These are phyloP conservation scores for Labeo catla DNA, from an alignment of 2,113 vertebrate genomes.

Conservation along the genomic window DNA sequence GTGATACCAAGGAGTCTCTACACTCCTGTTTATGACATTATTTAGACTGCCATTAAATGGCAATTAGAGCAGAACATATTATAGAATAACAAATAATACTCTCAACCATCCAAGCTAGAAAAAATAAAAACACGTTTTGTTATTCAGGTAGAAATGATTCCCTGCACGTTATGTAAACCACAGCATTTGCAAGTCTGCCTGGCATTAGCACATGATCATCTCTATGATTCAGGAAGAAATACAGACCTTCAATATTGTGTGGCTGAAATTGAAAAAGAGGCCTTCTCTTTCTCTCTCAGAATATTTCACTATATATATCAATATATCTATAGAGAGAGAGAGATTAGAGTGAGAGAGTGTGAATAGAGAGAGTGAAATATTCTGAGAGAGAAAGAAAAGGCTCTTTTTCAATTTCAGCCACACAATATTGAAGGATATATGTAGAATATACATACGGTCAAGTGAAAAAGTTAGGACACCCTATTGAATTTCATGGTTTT, in stretches of 20 bases:
- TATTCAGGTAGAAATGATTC: not conserved
- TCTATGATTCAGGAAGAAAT: slow-evolving; percentile 7
- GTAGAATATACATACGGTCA: too few relatives aligned
- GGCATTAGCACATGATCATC: not conserved
- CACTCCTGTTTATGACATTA: not conserved
- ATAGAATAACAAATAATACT: not conserved
- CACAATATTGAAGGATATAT: not conserved
- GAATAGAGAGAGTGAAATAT: too few relatives aligned
- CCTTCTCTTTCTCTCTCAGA: not conserved
- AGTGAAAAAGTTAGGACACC: too few relatives aligned
- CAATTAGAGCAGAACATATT: not conserved
- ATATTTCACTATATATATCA: too few relatives aligned
- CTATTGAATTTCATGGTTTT: too few relatives aligned
- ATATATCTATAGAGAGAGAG: too few relatives aligned
- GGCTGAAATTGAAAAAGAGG: not conserved
- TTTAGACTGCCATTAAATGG: slow-evolving; percentile 1
- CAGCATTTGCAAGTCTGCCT: not conserved
- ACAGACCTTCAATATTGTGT: slow-evolving; percentile 8
- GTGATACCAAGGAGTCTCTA: not conserved
- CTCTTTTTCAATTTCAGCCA: not conserved
- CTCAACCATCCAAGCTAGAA: not conserved
- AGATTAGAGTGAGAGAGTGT: too few relatives aligned
- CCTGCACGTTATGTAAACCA: not conserved
- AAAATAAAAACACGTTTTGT: slow-evolving; percentile 1
- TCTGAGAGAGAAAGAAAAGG: not conserved